Base-by-base conservation (phyloP, 2,888 invertebrate species). In the Cataglyphis cursor region DNA sequence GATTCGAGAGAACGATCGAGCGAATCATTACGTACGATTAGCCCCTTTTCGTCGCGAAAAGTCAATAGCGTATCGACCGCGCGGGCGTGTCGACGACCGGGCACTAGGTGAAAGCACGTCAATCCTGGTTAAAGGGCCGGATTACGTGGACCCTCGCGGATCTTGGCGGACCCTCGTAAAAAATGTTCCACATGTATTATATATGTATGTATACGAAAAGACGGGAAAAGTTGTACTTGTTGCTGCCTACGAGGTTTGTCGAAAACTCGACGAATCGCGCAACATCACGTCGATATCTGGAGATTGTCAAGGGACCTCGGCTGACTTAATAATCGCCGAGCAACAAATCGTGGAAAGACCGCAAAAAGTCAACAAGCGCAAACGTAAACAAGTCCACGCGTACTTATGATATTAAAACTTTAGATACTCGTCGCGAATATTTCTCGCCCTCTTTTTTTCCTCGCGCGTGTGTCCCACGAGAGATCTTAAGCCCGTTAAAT, bases 31-130 rank as follows among this genome's bases (percentile, higher is more conserved):
- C 59, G 54, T 84, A 84, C 82, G 86, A 84, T 89, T 89, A 89
- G 80, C 87, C 84, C 73, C 82, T 64, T 88, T 24, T 54, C 57
- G 59, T 59, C 18, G 66, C 31, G 68, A 44, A 31, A 62, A 87
- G 85, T 90, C 90, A 88, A 90, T 90, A 83, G 80, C 86, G 83
- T 75, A 90, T 90, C 83, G 89, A 90, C 87, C 88, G 85, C 28
- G 38, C 82, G 65, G 24, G 81, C 80, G 78, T 86, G 89, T 83
- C 88, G 85, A 85, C 86, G 90, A 88, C 90, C 90, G 87, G 83
- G 68, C 83, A 88, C 83, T 90, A 84, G 88, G 88, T 88, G 82
- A 86, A 86, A 87, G 82, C 83, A 82, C 84, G 86, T 83, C 54
- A 83, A 76, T 84, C 83, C 83, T 76, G 73, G 84, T 61, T 82